phyloP scores from a whole-genome alignment of 2,888 invertebrate species.

The Eupsilia transversa region DNA sequence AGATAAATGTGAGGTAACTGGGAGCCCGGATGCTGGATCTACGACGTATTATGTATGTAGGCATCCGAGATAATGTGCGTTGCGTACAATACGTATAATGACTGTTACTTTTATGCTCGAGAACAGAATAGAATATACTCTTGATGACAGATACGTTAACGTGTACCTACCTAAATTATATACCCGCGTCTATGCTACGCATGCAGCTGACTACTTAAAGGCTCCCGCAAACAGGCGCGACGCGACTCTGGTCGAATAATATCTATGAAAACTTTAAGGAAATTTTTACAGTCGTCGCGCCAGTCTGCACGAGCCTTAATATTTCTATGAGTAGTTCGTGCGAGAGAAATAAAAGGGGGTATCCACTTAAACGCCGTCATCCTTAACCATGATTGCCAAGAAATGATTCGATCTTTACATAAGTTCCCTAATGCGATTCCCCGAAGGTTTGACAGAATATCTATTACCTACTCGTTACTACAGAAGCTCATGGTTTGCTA shows the following conservation, averaged over 20 bases:
- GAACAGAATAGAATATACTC: neutral
- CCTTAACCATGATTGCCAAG: neutral
- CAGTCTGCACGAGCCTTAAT: no score
- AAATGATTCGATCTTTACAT: slow-evolving; percentile 15
- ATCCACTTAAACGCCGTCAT: neutral
- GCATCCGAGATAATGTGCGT: slow-evolving; percentile 14
- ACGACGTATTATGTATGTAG: slow-evolving; percentile 28
- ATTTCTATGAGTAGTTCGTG: no score
- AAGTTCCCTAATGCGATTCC: slow-evolving; percentile 24
- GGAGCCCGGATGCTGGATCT: slow-evolving; percentile 39
- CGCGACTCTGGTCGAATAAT: no score
- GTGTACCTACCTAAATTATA: no score
- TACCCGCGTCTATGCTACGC: no score
- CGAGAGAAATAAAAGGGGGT: neutral
- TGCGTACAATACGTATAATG: slow-evolving; percentile 28
- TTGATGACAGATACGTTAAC: neutral
- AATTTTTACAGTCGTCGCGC: no score
- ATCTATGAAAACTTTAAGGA: no score
- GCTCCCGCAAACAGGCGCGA: no score
- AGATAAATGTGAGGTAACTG: slow-evolving; percentile 40
- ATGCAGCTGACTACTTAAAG: no score
- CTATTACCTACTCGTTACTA: slow-evolving; percentile 1
- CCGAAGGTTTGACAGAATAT: slow-evolving; percentile 16
- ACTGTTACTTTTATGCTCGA: slow-evolving; percentile 21
- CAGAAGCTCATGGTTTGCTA: slow-evolving; percentile 48